phyloP scores from a whole-genome alignment of 2,113 vertebrate species.

The Neolamprologus brichardi region DNA sequence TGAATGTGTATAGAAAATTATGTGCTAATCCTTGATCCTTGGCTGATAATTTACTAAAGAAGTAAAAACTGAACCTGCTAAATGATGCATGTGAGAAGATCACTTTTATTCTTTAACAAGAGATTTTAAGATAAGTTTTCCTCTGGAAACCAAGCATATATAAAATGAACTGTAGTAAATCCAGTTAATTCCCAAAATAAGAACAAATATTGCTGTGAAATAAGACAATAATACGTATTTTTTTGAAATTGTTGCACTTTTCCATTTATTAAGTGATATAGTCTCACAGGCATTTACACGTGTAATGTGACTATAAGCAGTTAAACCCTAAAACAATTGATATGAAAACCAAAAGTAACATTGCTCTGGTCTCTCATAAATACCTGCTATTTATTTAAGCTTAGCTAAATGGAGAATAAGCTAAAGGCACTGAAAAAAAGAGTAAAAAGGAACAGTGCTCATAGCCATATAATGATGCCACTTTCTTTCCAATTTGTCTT shows the following conservation, averaged over 20 bases:
- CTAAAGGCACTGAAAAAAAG: not conserved
- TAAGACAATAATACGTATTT: not conserved
- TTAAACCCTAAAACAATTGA: not conserved
- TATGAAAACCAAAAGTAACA: not conserved
- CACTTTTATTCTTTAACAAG: not conserved
- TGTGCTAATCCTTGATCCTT: not conserved
- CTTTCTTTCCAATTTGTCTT: not conserved
- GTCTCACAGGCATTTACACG: rapidly evolving
- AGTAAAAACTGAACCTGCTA: not conserved
- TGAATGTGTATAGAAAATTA: not conserved
- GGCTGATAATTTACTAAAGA: not conserved
- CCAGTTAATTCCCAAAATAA: not conserved
- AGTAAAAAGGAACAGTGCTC: not conserved
- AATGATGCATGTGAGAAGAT: not conserved
- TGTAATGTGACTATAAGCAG: not conserved
- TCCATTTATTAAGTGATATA: not conserved
- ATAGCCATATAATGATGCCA: not conserved
- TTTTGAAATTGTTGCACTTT: not conserved
- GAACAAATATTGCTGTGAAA: not conserved
- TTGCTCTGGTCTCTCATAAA: not conserved
- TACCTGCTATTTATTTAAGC: not conserved
- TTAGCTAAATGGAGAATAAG: not conserved
- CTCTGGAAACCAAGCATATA: not conserved
- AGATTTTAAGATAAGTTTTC: not conserved
- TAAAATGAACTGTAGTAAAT: not conserved